These are phyloP conservation scores for Athalia cordata DNA, from an alignment of 2,888 invertebrate species.

Conservation along the genomic window DNA sequence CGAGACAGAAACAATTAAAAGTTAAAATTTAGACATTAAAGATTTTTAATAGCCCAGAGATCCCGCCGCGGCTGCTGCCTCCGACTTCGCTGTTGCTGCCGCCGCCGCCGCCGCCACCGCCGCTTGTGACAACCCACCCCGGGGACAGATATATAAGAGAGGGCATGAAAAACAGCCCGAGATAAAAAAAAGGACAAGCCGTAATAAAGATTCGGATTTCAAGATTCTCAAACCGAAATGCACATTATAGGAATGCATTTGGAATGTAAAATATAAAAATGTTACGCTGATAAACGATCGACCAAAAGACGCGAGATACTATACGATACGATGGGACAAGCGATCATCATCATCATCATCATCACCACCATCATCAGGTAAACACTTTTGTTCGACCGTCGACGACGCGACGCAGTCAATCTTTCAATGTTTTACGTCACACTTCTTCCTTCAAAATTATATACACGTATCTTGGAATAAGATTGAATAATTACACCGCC, in stretches of 20 bases:
- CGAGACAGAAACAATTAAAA: slow-evolving; percentile 47
- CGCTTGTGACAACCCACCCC: slow-evolving; percentile 33
- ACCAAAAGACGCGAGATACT: too few relatives aligned
- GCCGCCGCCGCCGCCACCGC: slow-evolving; percentile 42
- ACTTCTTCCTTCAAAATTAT: background rate
- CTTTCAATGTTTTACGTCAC: background rate
- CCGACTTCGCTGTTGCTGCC: slow-evolving; percentile 48
- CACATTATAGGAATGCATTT: too few relatives aligned
- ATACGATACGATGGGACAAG: too few relatives aligned
- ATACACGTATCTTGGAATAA: too few relatives aligned
- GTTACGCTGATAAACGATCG: too few relatives aligned
- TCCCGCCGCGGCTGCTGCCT: slow-evolving; percentile 18
- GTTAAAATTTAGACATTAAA: slow-evolving; percentile 48
- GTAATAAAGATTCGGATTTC: slow-evolving; percentile 47
- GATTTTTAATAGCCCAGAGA: slow-evolving; percentile 43
- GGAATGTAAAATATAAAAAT: too few relatives aligned
- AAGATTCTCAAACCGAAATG: background rate
- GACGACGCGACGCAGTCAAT: background rate
- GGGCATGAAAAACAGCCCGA: slow-evolving; percentile 20
- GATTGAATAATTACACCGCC: too few relatives aligned
- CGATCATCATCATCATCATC: too few relatives aligned
- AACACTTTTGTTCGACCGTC: background rate
- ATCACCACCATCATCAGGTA: background rate
- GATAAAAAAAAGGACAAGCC: slow-evolving; percentile 28
- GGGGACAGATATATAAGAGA: slow-evolving; percentile 7